These are phyloP conservation scores for Muntiacus reevesi DNA, from an alignment of 2,113 vertebrate species.

Conservation along the genomic window DNA sequence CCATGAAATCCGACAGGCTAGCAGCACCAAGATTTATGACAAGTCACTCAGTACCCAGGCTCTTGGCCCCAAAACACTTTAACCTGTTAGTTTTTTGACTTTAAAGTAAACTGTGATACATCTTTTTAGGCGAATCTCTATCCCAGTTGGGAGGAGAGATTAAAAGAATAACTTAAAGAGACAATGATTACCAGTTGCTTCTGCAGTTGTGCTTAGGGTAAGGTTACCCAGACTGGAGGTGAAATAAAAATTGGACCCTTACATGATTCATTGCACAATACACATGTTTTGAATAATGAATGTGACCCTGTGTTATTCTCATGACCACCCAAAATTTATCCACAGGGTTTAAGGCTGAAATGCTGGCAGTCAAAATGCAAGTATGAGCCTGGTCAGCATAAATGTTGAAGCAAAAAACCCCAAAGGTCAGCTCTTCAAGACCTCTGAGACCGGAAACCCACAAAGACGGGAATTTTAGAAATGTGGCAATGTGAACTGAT, in stretches of 20 bases:
- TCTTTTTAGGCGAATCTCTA: background rate
- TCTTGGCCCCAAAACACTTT: background rate
- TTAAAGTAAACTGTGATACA: background rate
- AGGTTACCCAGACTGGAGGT: background rate
- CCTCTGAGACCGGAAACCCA: slow-evolving; percentile 55
- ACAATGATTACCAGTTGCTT: background rate
- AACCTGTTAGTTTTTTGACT: background rate
- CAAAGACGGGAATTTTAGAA: slow-evolving; percentile 42
- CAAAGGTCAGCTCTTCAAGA: slow-evolving; percentile 14
- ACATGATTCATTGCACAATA: background rate
- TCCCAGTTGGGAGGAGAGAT: background rate
- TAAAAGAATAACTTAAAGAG: background rate
- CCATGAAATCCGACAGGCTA: background rate
- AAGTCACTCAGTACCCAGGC: background rate
- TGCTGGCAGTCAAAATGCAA: background rate
- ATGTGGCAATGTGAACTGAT: slow-evolving; percentile 20
- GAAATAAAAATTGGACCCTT: background rate
- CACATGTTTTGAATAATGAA: background rate
- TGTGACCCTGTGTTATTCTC: background rate
- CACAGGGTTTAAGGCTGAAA: background rate
- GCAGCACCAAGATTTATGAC: background rate
- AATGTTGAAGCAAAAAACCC: background rate
- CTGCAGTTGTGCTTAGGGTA: background rate
- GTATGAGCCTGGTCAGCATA: slow-evolving; percentile 37
- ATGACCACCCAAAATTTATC: slow-evolving; percentile 35